Evolutionary conservation across 2,797 vertebrate species (phyloP).

Genomic region (Enteromius unitaeniatus): DNA sequence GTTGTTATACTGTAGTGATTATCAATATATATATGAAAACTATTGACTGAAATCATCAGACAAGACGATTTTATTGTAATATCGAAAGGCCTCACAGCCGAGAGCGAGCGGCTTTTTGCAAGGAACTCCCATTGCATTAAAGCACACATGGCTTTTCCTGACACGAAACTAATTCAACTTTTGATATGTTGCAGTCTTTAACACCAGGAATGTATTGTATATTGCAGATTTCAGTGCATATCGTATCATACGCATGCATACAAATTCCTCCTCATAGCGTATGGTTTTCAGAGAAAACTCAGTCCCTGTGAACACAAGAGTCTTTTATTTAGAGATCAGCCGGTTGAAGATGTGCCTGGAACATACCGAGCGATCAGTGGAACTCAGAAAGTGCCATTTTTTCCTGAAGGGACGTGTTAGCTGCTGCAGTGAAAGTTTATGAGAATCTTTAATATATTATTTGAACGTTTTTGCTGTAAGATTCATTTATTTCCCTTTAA

Average conservation of each 20-base stretch:
- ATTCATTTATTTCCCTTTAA: not conserved
- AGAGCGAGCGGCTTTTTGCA: conserved; percentile 4
- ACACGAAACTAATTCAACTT: conserved; percentile 7
- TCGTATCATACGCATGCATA: conserved; percentile 54
- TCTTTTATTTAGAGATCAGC: not conserved
- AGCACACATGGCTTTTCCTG: conserved; percentile 33
- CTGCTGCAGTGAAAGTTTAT: conserved; percentile 42
- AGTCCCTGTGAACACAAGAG: conserved; percentile 42
- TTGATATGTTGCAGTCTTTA: conserved; percentile 44
- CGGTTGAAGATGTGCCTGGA: conserved; percentile 10
- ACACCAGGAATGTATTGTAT: conserved; percentile 54
- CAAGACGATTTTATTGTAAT: conserved; percentile 30
- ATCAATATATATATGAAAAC: conserved; percentile 44
- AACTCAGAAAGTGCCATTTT: conserved; percentile 20
- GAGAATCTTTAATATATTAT: conserved; percentile 7
- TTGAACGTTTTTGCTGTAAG: conserved; percentile 30
- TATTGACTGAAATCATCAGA: conserved; percentile 13
- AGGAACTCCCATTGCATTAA: conserved; percentile 16
- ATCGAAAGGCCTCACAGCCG: conserved; percentile 8
- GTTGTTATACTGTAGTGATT: conserved; percentile 56
- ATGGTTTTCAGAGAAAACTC: conserved; percentile 44
- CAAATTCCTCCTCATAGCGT: conserved; percentile 40
- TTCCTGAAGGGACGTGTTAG: conserved; percentile 7
- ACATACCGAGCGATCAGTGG: not conserved
- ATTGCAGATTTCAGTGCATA: conserved; percentile 30